These are phyloP conservation scores for Graphium colonna DNA, from an alignment of 2,888 invertebrate species.

Conservation along the genomic window DNA sequence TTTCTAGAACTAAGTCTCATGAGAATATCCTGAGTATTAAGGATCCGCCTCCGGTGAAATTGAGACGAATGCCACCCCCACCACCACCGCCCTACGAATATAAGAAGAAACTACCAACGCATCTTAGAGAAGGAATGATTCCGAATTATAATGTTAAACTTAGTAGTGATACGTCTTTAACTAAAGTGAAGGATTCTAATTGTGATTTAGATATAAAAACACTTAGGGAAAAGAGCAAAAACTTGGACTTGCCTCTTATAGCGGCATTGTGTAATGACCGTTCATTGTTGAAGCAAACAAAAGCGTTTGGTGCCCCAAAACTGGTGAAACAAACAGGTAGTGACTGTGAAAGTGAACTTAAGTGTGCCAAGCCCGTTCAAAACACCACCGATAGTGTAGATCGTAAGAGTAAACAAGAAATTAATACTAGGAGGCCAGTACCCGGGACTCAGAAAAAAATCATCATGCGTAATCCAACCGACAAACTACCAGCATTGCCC, in stretches of 20 bases:
- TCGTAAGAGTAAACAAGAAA: conserved; percentile 66
- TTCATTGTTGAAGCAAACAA: conserved; percentile 92
- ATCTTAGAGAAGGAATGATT: conserved; percentile 56
- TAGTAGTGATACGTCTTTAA: conserved; percentile 51
- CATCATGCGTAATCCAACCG: conserved; percentile 85
- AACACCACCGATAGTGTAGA: conserved; percentile 70
- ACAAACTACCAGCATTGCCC: conserved; percentile 85
- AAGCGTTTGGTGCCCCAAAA: conserved; percentile 90
- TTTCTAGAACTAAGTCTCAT: conserved; percentile 87
- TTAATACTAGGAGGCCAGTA: conserved; percentile 83
- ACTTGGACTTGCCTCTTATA: conserved; percentile 94
- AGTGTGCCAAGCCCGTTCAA: conserved; percentile 64
- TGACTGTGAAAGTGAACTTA: conserved; percentile 71
- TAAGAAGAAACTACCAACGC: conserved; percentile 78
- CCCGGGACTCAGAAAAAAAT: conserved; percentile 80
- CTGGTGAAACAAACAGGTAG: conserved; percentile 62
- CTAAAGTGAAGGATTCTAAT: conserved; percentile 65
- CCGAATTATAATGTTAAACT: conserved; percentile 38
- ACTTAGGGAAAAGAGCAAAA: conserved; percentile 92
- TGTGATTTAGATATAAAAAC: conserved; percentile 87
- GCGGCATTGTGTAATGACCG: conserved; percentile 96
- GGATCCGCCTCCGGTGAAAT: conserved; percentile 72
- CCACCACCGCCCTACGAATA: conserved; percentile 77
- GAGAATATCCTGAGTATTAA: conserved; percentile 87
- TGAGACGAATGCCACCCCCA: conserved; percentile 77